A percentile compares a stretch with the other conserved stretches of the same genome.
Evolutionary conservation across 2,888 invertebrate species (phyloP).

Genomic region (Chromoteleia sp.): DNA sequence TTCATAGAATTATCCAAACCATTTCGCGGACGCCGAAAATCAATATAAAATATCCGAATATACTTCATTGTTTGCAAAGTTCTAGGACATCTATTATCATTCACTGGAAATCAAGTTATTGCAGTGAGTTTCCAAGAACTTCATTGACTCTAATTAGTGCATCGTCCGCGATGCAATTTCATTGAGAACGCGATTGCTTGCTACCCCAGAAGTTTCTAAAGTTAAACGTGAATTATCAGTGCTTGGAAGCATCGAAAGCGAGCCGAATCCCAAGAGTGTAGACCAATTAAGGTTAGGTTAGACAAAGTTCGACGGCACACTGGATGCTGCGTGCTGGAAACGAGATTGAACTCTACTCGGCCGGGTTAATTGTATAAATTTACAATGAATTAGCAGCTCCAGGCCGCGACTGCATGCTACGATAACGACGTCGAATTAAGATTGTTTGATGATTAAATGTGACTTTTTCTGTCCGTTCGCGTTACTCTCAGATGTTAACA

Average conservation of each 20-base stretch:
- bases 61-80: constrained; percentile 26
- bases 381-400: constrained; percentile 80
- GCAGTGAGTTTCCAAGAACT: constrained; percentile 57
- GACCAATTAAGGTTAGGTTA: constrained; percentile 72
- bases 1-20: constrained; percentile 6
- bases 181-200: constrained; percentile 69
- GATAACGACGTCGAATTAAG: constrained; percentile 52
- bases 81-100: constrained; percentile 45
- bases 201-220: constrained; percentile 66
- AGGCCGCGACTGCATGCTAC: constrained; percentile 40
- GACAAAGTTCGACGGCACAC: constrained; percentile 68
- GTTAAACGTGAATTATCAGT: constrained; percentile 71
- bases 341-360: constrained; percentile 65
- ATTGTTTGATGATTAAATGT: constrained; percentile 44
- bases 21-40: constrained; percentile 3
- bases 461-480: constrained; percentile 32
- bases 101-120: constrained; percentile 57
- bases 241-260: constrained; percentile 67
- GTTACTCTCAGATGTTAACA: constrained; percentile 10
- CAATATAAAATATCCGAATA: constrained; percentile 5
- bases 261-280: constrained; percentile 69
- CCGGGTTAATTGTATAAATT: constrained; percentile 82
- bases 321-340: constrained; percentile 65
- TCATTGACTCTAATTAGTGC: constrained; percentile 68
- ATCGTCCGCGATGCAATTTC: constrained; percentile 68